Evolutionary conservation across 2,113 vertebrate genomes (phyloP), one percentile per base, ranked within the genome.

Genomic region (Elachura formosa): DNA sequence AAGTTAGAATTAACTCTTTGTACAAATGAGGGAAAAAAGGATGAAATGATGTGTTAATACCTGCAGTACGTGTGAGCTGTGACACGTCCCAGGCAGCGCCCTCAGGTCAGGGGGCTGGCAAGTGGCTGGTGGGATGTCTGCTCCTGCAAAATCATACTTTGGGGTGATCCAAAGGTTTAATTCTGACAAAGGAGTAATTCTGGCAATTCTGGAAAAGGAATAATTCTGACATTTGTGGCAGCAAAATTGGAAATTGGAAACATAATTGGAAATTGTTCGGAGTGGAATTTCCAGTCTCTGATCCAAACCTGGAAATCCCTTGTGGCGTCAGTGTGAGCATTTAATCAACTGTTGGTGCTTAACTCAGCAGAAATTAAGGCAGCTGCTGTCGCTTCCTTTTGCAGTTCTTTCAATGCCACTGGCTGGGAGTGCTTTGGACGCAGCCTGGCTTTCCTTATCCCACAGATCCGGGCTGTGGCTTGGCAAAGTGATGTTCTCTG

Each of bases 401-500:
- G 21, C 45, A 48, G 3, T 14, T 40, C 62, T 77, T 69, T 11
- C 12, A 38, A 7, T 69, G 41, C 14, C 25, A 2, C 21, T 28
- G 72, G 0, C 41, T 69, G 40, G 11, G n/a, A 33, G 6, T 5
- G 3, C 38, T 84, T 51, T 24, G 45, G 74, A 4, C 9, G 3
- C 7, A 22, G 24, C 36, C 9, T 43, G 6, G 25, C 21, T 64
- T 73, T 12, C 19, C 36, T 48, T 22, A 9, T 23, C 36, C 29
- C 4, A 2, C 56, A 62, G 10, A 10, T 1, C 4, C 51, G 83
- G 34, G 10, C 5, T 26, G 11, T 8, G 23, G 1, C 18, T n/a
- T 40, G 19, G 21, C 41, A 14, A 6, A 31, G 38, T 1, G 0
- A 12, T 29, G 10, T 25, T 20, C 26, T 25, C 4, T 0, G 3